Base-by-base conservation (phyloP, 2,888 invertebrate species). In the Boloria selene region DNA sequence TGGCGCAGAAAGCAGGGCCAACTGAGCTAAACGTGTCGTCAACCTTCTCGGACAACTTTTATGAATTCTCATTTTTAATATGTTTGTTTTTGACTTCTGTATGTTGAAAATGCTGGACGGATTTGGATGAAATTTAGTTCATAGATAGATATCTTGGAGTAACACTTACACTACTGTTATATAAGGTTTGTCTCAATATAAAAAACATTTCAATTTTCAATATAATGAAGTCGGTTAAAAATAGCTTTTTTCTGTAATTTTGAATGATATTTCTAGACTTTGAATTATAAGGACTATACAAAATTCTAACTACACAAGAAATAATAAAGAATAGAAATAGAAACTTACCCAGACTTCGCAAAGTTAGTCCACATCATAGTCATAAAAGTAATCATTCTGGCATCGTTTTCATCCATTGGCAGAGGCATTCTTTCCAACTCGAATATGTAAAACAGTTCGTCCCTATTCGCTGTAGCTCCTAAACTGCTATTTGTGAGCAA, bases 351-450 rank as follows among this genome's bases (percentile, higher is more conserved):
- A 74, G 77, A 82, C 73, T 88, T 92, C 7, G 92, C 92, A 59
- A 93, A 93, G 67, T 91, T 89, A 0, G 91, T 88, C 92, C 92
- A 93, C 88, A 93, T 87, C 80, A 85, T 86, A 0, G 92, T 87
- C 90, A 93, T 88, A 38, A 90, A 88, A 0, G 87, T 87, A 0
- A 89, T 79, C 16, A 93, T 91, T 44, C 87, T 82, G 0, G 90
- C 88, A 14, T 93, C 93, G 22, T 87, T 83, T 52, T 90, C 89
- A 45, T 85, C 84, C 83, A 92, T 87, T 0, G 87, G 87, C 18
- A 90, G 56, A 0, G 87, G 87, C 3, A 90, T 54, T 17, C 88
- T 74, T 61, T 91, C 90, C 69, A 90, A 58, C 63, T 91, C 91
- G 64, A 92, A 90, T 0, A 92, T 70, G 66, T 92, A 92, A 61